A percentile compares a stretch with the other conserved stretches of the same genome.
Evolutionary conservation across 1,140 invertebrate genomes (phyloP).

Genomic region (Holotrichia oblita): DNA sequence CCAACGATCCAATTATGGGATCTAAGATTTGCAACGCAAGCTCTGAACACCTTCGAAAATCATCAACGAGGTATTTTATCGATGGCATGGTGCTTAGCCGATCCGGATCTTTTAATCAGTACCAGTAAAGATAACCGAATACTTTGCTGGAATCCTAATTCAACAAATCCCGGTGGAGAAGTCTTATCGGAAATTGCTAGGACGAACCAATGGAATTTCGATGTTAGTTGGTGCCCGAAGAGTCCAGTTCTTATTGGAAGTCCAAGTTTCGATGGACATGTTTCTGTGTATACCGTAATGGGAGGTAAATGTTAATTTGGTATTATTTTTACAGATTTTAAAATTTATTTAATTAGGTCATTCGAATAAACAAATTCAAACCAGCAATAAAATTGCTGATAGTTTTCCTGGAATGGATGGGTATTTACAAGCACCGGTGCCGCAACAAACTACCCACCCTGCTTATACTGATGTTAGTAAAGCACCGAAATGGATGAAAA

Average conservation of each 20-base stretch:
- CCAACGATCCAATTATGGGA: slow-evolving; percentile 96
- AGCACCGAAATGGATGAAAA: slow-evolving; percentile 87
- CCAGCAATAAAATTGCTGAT: slow-evolving; percentile 84
- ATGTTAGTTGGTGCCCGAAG: slow-evolving; percentile 91
- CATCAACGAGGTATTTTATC: slow-evolving; percentile 89
- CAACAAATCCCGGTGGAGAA: slow-evolving; percentile 75
- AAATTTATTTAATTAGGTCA: not conserved
- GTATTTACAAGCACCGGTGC: slow-evolving; percentile 73
- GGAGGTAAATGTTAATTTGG: slow-evolving; percentile 73
- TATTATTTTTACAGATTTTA: slow-evolving; percentile 41
- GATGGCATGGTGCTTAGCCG: slow-evolving; percentile 88
- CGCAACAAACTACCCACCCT: slow-evolving; percentile 65
- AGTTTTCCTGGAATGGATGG: slow-evolving; percentile 91
- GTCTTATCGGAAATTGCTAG: slow-evolving; percentile 86
- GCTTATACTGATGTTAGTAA: slow-evolving; percentile 73
- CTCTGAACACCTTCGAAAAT: slow-evolving; percentile 83
- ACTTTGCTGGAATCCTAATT: slow-evolving; percentile 93
- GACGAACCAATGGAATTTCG: slow-evolving; percentile 91
- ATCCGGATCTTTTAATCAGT: slow-evolving; percentile 88
- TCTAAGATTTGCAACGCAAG: slow-evolving; percentile 86
- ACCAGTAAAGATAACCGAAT: slow-evolving; percentile 93
- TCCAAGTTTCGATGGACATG: slow-evolving; percentile 87
- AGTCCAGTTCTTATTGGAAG: slow-evolving; percentile 86
- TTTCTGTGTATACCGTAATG: slow-evolving; percentile 87
- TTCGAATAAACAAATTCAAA: slow-evolving; percentile 64